phyloP scores from a whole-genome alignment of 35 echinoderm and acorn worm species.

The Lytechinus pictus region DNA sequence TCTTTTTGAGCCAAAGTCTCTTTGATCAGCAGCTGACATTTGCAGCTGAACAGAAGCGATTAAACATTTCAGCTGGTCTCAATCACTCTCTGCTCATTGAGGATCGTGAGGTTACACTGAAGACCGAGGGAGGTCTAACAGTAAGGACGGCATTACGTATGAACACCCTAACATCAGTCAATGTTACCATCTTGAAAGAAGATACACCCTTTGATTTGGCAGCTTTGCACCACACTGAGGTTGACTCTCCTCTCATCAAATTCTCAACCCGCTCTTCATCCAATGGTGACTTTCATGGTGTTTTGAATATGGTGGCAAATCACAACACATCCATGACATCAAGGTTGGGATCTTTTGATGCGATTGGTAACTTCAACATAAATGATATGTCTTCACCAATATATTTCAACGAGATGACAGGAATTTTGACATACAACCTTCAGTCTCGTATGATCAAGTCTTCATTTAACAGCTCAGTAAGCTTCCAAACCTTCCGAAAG shows the following conservation, averaged over 20 bases:
- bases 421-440: constrained; percentile 46
- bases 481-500: constrained; percentile 64
- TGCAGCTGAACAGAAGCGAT: not conserved
- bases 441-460: constrained; percentile 7
- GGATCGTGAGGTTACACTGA: not conserved
- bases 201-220: constrained; percentile 21
- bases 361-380: constrained; percentile 69
- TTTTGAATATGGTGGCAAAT: constrained; percentile 33
- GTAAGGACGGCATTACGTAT: not conserved
- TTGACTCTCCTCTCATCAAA: not conserved
- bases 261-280: not conserved
- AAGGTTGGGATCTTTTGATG: constrained; percentile 62
- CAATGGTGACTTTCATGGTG: not conserved
- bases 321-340: constrained; percentile 49
- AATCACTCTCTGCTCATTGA: constrained; percentile 10
- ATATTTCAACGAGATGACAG: constrained; percentile 61
- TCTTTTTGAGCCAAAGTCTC: constrained; percentile 19
- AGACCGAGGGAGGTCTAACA: not conserved
- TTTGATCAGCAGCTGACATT: constrained; percentile 12
- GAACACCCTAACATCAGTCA: constrained; percentile 49
- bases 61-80: constrained; percentile 23
- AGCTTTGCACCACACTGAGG: constrained; percentile 2
- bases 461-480: constrained; percentile 9
- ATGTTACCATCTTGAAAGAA: not conserved
- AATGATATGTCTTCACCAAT: constrained; percentile 52